Evolutionary conservation across 2,113 vertebrate genomes (phyloP).

Genomic region (Mugil cephalus): DNA sequence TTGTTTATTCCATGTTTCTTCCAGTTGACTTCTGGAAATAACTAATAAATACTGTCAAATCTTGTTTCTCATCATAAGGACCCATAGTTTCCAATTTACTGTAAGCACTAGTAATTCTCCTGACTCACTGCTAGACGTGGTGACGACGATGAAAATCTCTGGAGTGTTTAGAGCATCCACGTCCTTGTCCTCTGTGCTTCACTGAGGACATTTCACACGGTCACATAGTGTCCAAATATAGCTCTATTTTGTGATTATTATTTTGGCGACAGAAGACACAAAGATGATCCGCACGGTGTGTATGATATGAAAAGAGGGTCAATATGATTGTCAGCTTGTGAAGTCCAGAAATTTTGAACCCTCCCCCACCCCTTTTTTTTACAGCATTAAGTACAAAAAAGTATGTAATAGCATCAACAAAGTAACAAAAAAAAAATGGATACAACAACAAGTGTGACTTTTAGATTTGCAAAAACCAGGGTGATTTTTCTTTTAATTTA

Average conservation of each 20-base stretch:
- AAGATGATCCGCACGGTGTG: not conserved
- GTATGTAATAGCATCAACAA: no score
- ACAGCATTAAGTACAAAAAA: no score
- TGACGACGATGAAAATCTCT: not conserved
- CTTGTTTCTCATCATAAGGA: not conserved
- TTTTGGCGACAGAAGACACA: slow-evolving; percentile 14
- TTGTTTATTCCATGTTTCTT: not conserved
- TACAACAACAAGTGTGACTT: no score
- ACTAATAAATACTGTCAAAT: not conserved
- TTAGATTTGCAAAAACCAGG: no score
- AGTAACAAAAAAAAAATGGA: no score
- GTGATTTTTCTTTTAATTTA: no score
- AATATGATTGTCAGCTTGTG: not conserved
- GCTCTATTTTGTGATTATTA: slow-evolving; percentile 9
- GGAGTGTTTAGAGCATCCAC: not conserved
- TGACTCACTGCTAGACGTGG: not conserved
- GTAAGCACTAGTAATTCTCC: not conserved
- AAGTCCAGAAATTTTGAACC: not conserved
- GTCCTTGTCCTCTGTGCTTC: not conserved
- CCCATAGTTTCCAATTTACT: not conserved
- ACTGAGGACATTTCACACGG: not conserved
- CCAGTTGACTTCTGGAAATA: not conserved
- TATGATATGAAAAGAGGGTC: slow-evolving; percentile 4
- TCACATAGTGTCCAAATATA: slow-evolving; percentile 7
- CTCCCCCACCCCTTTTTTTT: no score